phyloP scores from a whole-genome alignment of 2,797 vertebrate genomes.

The Squalus acanthias region DNA sequence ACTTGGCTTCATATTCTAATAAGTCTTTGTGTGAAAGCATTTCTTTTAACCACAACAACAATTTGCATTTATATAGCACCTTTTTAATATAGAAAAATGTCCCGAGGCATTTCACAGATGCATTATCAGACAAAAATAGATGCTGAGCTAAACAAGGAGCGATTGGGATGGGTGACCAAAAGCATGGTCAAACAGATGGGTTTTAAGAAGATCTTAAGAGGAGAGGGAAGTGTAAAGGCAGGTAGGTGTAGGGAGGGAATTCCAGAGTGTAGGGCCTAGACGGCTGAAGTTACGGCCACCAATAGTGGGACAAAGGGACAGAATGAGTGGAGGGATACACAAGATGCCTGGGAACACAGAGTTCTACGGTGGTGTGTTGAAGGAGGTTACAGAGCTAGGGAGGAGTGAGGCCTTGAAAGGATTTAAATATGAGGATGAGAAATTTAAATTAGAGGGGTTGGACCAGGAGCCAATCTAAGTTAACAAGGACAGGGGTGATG shows the following conservation, averaged over 20 bases:
- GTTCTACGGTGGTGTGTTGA: not conserved
- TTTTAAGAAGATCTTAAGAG: not conserved
- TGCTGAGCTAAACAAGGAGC: not conserved
- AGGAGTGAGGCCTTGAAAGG: not conserved
- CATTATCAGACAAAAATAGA: not conserved
- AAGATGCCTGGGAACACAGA: not conserved
- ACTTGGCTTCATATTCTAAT: not conserved
- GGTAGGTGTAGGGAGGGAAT: not conserved
- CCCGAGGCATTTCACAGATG: not conserved
- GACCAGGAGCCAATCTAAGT: not conserved
- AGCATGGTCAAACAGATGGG: not conserved
- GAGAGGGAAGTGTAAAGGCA: not conserved
- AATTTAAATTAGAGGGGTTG: not conserved
- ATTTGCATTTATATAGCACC: not conserved
- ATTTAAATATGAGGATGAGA: not conserved
- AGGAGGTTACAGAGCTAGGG: not conserved
- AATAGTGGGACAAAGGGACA: not conserved
- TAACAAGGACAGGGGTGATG: not conserved
- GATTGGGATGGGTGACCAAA: not conserved
- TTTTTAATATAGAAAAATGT: not conserved
- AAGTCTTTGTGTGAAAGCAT: not conserved
- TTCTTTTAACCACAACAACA: not conserved
- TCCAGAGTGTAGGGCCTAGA: not conserved
- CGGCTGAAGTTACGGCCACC: not conserved
- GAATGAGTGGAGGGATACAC: not conserved